Base-by-base conservation (phyloP, 1,140 invertebrate species). In the Eciton burchellii region DNA sequence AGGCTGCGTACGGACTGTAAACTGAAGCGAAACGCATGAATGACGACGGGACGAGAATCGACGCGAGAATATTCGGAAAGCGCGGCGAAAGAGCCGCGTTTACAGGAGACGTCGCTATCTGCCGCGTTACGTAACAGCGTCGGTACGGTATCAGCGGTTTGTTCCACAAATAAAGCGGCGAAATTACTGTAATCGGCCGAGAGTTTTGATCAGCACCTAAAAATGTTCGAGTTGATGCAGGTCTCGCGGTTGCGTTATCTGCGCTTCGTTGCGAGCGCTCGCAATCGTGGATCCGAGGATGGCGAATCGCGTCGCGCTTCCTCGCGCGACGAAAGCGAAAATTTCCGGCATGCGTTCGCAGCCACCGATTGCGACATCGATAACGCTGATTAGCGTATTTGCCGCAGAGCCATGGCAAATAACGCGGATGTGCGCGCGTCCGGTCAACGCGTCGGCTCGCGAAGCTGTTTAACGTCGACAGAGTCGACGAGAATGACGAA, bases 341-440 rank as follows among this genome's bases (percentile, higher is more conserved):
- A 43, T 43, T 79, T 79, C 6, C n/a, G 49, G 16, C 29, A 70
- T 68, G 47, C n/a, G 3, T 29, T 21, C 12, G 21, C 6, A 35
- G 21, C 11, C 21, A 5, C 5, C 21, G 49, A 59, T 26, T 35
- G 41, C 21, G 41, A 14, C 43, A 21, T 49, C 45, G 29, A 35
- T 29, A 57, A 62, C 57, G 35, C 45, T 57, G 74, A 70, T 79
- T 79, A 70, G n/a, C 35, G 49, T 57, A 68, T 70, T 79, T 68
- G 54, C 41, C 6, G 11, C 9, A 11, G 21, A 68, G 60, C 16
- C 26, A 26, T 14, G 47, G 35, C 52, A 21, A 59, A 47, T 47
- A 65, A 54, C 29, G 9, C 29, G 12, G 3, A 12, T 16, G 26
- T 14, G 41, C 9, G 8, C 49, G 24, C 29, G 47, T 76, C 26